Evolutionary conservation across 2,888 invertebrate genomes (phyloP).

Genomic region (Deilephila elpenor): DNA sequence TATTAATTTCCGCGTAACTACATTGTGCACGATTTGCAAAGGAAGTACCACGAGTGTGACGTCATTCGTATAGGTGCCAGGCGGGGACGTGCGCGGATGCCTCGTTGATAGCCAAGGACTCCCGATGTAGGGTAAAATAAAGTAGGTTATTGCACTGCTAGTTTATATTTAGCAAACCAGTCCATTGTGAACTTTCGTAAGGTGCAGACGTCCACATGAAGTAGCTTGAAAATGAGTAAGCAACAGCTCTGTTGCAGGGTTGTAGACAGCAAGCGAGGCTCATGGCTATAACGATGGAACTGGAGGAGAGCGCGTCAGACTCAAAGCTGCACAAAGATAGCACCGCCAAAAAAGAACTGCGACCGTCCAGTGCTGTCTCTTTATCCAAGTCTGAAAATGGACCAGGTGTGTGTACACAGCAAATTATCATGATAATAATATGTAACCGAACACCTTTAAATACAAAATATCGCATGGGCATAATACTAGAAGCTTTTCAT

Average conservation of each 20-base stretch:
- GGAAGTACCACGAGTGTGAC: slow-evolving; percentile 69
- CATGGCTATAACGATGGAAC: slow-evolving; percentile 82
- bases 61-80: slow-evolving; percentile 79
- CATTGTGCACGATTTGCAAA: slow-evolving; percentile 65
- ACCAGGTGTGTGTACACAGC: slow-evolving; percentile 58
- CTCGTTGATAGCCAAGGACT: slow-evolving; percentile 73
- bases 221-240: slow-evolving; percentile 51
- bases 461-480: not conserved
- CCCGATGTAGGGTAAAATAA: slow-evolving; percentile 81
- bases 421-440: too few relatives aligned
- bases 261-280: slow-evolving; percentile 49
- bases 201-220: slow-evolving; percentile 59
- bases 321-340: slow-evolving; percentile 79
- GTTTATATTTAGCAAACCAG: slow-evolving; percentile 68
- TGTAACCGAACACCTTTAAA: not conserved
- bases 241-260: slow-evolving; percentile 61
- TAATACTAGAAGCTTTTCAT: not conserved
- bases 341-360: slow-evolving; percentile 70
- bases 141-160: slow-evolving; percentile 83
- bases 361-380: slow-evolving; percentile 76
- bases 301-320: slow-evolving; percentile 78
- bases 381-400: slow-evolving; percentile 78
- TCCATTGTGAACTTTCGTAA: slow-evolving; percentile 58
- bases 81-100: slow-evolving; percentile 73
- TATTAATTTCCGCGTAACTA: slow-evolving; percentile 75